Conservation (phyloP, 1,140 invertebrate genomes). For the Temnothorax nylanderi region DNA sequence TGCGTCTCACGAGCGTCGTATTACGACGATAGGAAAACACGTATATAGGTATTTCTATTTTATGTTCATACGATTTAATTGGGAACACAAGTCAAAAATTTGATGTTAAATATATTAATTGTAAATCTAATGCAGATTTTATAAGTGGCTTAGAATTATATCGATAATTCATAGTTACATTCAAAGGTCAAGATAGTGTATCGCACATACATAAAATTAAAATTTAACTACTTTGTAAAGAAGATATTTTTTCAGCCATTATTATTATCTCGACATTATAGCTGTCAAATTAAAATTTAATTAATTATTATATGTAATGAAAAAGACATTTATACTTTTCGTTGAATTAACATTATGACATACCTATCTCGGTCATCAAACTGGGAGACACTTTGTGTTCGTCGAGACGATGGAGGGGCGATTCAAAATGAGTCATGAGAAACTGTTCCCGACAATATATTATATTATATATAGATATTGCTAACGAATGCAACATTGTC, state of each 20-base stretch:
- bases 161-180: not conserved
- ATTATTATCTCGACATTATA: constrained; percentile 11
- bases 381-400: not conserved
- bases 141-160: not conserved
- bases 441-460: constrained; percentile 2
- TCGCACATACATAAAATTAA: not conserved
- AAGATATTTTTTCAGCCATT: not conserved
- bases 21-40: not conserved
- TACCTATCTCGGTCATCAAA: not conserved
- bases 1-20: not conserved
- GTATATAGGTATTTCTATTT: not conserved
- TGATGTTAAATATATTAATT: not conserved
- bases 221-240: not conserved
- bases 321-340: not conserved
- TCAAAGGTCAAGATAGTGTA: not conserved
- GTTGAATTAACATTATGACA: not conserved
- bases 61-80: not conserved
- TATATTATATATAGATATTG: not conserved
- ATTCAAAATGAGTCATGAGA: constrained; percentile 30
- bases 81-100: not conserved
- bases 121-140: not conserved
- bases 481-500: constrained; percentile 7
- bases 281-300: not conserved
- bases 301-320: not conserved
- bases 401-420: not conserved